A percentile compares a stretch with the other conserved stretches of the same genome.
phyloP scores from a whole-genome alignment of 2,113 vertebrate genomes.

The Tenebrosternarchus preto region DNA sequence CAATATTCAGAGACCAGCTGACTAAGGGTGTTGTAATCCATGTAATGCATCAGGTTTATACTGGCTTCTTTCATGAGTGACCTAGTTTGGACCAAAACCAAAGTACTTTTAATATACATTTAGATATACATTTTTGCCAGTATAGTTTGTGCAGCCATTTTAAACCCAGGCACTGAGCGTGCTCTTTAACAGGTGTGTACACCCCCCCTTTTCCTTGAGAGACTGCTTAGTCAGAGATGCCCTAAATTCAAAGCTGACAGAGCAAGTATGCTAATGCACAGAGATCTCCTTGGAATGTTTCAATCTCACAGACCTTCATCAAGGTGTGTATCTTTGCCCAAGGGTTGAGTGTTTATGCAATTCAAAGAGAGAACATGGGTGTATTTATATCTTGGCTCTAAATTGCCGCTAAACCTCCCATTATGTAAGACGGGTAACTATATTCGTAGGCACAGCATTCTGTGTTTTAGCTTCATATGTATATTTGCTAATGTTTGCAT shows the following conservation, averaged over 20 bases:
- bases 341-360: neutral
- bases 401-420: neutral
- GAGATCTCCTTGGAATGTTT: slow-evolving; percentile 1
- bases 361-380: neutral
- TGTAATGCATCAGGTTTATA: neutral
- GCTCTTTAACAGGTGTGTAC: neutral
- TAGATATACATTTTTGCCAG: neutral
- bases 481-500: neutral
- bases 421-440: neutral
- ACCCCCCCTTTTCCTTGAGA: neutral
- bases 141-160: neutral
- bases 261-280: neutral
- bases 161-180: neutral
- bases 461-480: neutral
- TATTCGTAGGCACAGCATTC: neutral
- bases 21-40: too few species aligned
- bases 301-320: neutral
- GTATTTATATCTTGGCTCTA: neutral
- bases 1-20: too few species aligned
- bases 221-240: slow-evolving; percentile 10
- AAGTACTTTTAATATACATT: neutral
- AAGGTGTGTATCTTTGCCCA: neutral
- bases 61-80: neutral
- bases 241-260: neutral
- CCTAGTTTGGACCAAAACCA: neutral